Percentiles rank a stretch among this genome's conserved stretches.
Evolutionary conservation across 2,113 vertebrate genomes (phyloP).

Genomic region (Perca schrenkii): DNA sequence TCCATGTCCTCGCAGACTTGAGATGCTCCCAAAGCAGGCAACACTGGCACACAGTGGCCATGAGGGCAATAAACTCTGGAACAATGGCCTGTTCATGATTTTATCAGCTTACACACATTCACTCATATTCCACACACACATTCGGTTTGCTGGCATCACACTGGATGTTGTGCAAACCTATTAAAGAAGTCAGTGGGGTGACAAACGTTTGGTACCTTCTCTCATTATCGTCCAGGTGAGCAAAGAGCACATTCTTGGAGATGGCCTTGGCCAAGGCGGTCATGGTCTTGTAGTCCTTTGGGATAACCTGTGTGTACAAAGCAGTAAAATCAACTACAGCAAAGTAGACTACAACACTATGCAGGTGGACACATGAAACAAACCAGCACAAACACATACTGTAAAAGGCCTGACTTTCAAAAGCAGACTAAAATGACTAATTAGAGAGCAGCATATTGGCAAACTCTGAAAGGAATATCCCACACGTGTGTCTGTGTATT

Average conservation of each 20-base stretch:
- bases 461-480: conserved; percentile 74
- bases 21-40: conserved; percentile 44
- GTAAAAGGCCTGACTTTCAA: conserved; percentile 64
- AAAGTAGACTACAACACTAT: conserved; percentile 29
- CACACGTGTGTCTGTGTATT: conserved; percentile 73
- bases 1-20: not conserved
- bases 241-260: conserved; percentile 97
- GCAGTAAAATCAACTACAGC: conserved; percentile 34
- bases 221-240: conserved; percentile 98
- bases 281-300: conserved; percentile 99
- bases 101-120: conserved; percentile 30
- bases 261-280: conserved; percentile 97
- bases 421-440: conserved; percentile 69
- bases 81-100: conserved; percentile 33
- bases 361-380: conserved; percentile 77
- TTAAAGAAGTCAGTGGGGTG: not conserved
- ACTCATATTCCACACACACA: conserved; percentile 8
- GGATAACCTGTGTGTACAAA: conserved; percentile 90
- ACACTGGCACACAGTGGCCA: conserved; percentile 74
- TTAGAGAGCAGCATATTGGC: conserved; percentile 77
- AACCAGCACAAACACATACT: conserved; percentile 62
- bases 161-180: conserved; percentile 4
- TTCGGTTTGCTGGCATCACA: conserved; percentile 4
- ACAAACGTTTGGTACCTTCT: conserved; percentile 87
- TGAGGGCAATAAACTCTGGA: conserved; percentile 30